Base-by-base conservation (phyloP, 2,113 vertebrate species). In the Illadopsis cleaveri region DNA sequence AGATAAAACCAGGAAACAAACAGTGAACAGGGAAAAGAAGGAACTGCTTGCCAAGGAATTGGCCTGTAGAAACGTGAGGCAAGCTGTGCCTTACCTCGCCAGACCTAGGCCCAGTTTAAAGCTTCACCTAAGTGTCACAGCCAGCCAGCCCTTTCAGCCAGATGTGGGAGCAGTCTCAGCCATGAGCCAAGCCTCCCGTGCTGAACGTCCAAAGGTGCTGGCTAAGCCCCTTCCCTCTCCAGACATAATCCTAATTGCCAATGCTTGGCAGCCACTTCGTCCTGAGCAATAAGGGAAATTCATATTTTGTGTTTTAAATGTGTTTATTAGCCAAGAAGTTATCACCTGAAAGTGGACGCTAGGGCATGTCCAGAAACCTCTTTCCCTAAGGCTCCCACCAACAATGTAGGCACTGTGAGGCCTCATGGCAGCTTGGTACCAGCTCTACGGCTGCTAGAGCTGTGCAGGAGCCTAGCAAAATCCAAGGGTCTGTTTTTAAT, bases 301-400 rank as follows among this genome's bases (percentile, higher is more conserved):
- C 82, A 92, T 97, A 96, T 96, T 97, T 96, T 95, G 94, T 94
- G 65, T 72, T 96, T 94, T 84, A 92, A 92, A 94, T 96, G 96
- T 96, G 96, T 95, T 97, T 97, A 96, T 95, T 94, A 95, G 96
- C 82, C 96, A 96, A 96, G 94, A 96, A 95, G 94, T 96, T 96
- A 96, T 97, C 96, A 95, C 90, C 93, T 97, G 95, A 82, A 95
- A 95, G 94, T 95, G 95, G 95, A 96, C 5, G 30, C 76, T 64
- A 81, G 79, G 82, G 92, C 90, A 81, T 61, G 93, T 96, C 94
- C 92, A 96, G 94, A 93, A 96, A 93, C 57, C 51, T 95, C 92
- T 78, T 90, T 93, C 94, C 85, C 82, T 77, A 47, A 87, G 90
- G 87, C 40, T 96, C 82, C 66, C 75, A 70, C 88, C 92, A 93